Evolutionary conservation across 2,113 vertebrate species (phyloP), one percentile per base, ranked within the genome.

Genomic region (Microtus montanus): DNA sequence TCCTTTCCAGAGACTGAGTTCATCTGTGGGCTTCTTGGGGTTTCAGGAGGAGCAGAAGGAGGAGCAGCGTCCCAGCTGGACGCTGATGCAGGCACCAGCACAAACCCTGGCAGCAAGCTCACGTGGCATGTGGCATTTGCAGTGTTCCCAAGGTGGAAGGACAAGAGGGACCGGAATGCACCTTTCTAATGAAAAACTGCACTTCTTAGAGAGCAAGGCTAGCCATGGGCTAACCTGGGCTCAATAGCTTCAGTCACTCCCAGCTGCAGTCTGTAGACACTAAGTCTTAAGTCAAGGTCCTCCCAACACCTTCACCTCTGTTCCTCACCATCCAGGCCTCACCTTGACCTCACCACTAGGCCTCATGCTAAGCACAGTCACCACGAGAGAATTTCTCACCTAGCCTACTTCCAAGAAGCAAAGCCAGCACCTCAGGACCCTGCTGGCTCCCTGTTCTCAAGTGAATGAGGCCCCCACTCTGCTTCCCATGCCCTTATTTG

Each of bases 51-150:
- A 19, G 0, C 2, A 8, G 44, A 61, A 13, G 28, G 86, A n/a
- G n/a, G n/a, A n/a, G n/a, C n/a, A n/a, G n/a, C n/a, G n/a, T n/a
- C 87, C 77, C 95, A 97, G 93, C 95, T 93, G 89, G 87, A 64
- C 8, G 14, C 24, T 15, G 7, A 38, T 5, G 5, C 2, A 4
- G 17, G 20, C 54, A 33, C 15, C 44, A 1, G 3, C 19, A 22
- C 20, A 8, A 52, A 28, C 41, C 41, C n/a, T 0, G 63, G 49
- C 11, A 0, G 30, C 13, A 3, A 1, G 14, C 5, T 7, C 3
- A 1, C 0, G 2, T 19, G 33, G 2, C 10, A 0, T 11, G 19
- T 58, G 19, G 6, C 58, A 58, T 58, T 58, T 58, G 58, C 58
- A 20, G 58, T 58, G 58, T 19, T 47, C 11, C 35, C 14, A 4